Evolutionary conservation across 2,888 invertebrate genomes (phyloP), one percentile per base, ranked within the genome.

Genomic region (Sialis fuliginosa): DNA sequence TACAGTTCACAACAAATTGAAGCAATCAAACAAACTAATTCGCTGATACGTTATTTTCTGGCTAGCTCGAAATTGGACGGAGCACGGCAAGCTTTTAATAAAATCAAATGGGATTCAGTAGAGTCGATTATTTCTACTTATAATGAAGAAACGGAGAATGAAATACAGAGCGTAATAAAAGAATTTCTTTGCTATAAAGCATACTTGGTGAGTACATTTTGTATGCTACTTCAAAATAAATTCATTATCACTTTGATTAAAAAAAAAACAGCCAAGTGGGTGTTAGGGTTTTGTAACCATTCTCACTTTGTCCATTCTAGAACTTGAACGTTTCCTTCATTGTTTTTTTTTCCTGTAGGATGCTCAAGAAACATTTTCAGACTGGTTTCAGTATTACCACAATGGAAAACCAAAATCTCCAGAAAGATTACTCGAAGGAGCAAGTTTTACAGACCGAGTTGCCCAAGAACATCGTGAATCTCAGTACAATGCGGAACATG

Each of bases 111-210:
- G 0, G 77, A 83, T 61, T 69, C 79, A 1, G 69, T 83, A 7
- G 72, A 74, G 47, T 63, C 75, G 8, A 64, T 81, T 9, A 60
- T 72, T 42, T 58, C 58, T 52, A 53, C 68, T 65, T 55, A 64
- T 40, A 57, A 67, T 55, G 66, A 68, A 57, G 59, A 68, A 60
- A 54, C 70, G 43, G 62, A 72, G 47, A 60, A 70, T 53, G 66
- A 71, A 54, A 62, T 62, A 5, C 56, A 68, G 51, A 68, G 68
- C 53, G 65, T 65, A 44, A 61, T 92, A 46, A 76, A 86, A 53
- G 93, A 95, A 62, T 86, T 87, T 65, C 70, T 93, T 33, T 89
- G 92, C 63, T 77, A 89, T 57, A 84, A 86, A 63, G 77, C 87
- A 0, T 95, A 92, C 61, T 68, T 95, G 53, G 37, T 37, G 12